phyloP scores from a whole-genome alignment of 2,113 vertebrate genomes.

The Tupaia tana region DNA sequence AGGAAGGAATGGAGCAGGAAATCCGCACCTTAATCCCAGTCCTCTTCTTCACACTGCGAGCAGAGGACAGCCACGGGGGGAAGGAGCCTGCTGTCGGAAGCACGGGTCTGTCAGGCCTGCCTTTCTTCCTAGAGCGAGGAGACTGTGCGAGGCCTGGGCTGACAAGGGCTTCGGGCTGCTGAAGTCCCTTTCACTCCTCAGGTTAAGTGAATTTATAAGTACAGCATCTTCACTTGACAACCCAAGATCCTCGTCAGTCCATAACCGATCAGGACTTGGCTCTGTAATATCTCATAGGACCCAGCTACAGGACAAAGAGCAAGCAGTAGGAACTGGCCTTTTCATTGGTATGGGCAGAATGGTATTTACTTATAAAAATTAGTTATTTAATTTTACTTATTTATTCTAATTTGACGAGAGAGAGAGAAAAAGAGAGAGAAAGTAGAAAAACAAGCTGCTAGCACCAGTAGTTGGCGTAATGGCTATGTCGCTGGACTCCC shows the following conservation, averaged over 20 bases:
- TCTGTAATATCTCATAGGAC: not conserved
- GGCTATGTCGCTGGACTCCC: no score
- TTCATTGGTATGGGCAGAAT: not conserved
- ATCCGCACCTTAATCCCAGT: not conserved
- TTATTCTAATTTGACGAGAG: no score
- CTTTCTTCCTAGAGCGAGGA: not conserved
- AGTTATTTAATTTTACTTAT: no score
- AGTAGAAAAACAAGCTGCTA: no score
- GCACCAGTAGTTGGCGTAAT: no score
- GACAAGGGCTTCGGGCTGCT: not conserved
- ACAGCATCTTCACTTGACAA: conserved; percentile 11
- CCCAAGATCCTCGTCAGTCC: not conserved
- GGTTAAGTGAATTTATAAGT: not conserved
- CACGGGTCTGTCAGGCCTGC: not conserved
- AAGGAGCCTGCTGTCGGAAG: not conserved
- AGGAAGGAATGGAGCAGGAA: not conserved
- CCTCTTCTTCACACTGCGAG: not conserved
- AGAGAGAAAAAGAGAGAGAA: no score
- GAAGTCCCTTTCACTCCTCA: not conserved
- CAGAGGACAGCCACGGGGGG: not conserved
- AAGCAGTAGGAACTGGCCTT: not conserved
- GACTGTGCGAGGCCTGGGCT: not conserved
- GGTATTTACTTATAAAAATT: no score
- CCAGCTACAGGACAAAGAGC: not conserved
- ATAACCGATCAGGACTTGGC: not conserved